Evolutionary conservation across 92 coral and sea anemone species (phyloP), one percentile per base, ranked within the genome.

Genomic region (Epizoanthus rinbou): DNA sequence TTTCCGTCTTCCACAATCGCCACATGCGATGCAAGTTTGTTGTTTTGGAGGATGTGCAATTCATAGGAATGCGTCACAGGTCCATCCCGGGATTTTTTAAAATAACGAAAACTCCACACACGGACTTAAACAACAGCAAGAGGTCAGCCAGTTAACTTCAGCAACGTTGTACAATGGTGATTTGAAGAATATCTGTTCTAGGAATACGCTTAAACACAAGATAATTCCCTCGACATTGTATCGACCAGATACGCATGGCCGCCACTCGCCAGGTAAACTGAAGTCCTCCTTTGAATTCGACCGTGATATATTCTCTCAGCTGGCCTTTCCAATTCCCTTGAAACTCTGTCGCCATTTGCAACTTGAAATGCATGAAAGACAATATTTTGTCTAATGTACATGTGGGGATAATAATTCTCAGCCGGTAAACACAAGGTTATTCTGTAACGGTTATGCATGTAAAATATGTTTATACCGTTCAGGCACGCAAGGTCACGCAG

Each of bases 41-140:
- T 28, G 31, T 28, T 28, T 28, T 28, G 31, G 31, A 28, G 31
- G 31, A 28, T 28, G 31, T 28, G 31, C 31, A 28, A 28, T 28
- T 28, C 31, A 28, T 28, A 28, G 31, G 31, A 2, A 28, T 28
- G 31, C 31, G 31, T 28, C 31, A 28, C 31, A 0, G 31, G 31
- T 28, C 31, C 31, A 28, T 28, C 31, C 31, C 31, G 31, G 31
- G 31, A 28, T 28, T 28, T 28, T 28, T 28, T 28, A 28, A 28
- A 28, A 28, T 28, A 28, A 28, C 31, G 1, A 28, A 28, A 28
- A 28, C 31, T 28, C 31, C 31, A 28, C 31, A 63, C n/a, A n/a
- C 69, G 69, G 69, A 63, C 69, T 63, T n/a, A 63, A 63, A 63
- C 69, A 63, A 63, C 69, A 63, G 69, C 69, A 63, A 63, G 69